Base-by-base conservation (phyloP, 2,797 vertebrate genomes). In the Dromococcyx pavoninus region DNA sequence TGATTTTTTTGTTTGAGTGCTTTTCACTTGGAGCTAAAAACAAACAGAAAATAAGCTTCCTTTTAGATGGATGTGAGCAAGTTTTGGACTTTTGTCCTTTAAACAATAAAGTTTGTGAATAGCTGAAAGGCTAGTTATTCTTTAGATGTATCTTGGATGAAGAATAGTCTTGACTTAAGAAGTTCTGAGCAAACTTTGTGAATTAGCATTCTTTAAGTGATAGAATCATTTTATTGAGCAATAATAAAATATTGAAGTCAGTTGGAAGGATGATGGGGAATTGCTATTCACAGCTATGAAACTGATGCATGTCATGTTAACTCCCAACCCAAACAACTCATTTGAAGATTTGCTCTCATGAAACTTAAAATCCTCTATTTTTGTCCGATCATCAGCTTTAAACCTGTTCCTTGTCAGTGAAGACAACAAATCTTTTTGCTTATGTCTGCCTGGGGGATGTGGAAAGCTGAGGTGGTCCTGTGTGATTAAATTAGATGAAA, bases 401-500 rank as follows among this genome's bases (percentile, higher is more conserved):
- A 97, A 97, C 97, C 97, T 97, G 97, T 96, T 98, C 92, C 95
- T 97, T 98, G 98, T 98, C 98, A 98, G 95, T 5, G 81, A 96
- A 96, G 97, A 97, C 97, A 98, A 97, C 96, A 98, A 97, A 97
- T 98, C 97, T 97, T 98, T 96, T 97, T 97, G 91, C 97, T 97
- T 95, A 39, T 15, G 28, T 96, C 97, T 96, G 97, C 97, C 97
- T 97, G 73, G 91, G 97, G 98, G 95, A 97, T 95, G 85, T 96
- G 93, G 92, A 97, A 95, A 97, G 95, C 97, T 13, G 87, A 97
- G 97, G 97, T 97, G 97, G 97, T 97, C 97, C 97, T 98, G 17
- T 95, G 98, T 97, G 98, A 97, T 97, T 97, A 96, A 97, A 97
- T 97, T 97, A 98, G 98, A 98, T 98, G 97, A 98, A 98, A 98